Base-by-base conservation (phyloP, 2,797 vertebrate genomes). In the Bovichtus diacanthus region DNA sequence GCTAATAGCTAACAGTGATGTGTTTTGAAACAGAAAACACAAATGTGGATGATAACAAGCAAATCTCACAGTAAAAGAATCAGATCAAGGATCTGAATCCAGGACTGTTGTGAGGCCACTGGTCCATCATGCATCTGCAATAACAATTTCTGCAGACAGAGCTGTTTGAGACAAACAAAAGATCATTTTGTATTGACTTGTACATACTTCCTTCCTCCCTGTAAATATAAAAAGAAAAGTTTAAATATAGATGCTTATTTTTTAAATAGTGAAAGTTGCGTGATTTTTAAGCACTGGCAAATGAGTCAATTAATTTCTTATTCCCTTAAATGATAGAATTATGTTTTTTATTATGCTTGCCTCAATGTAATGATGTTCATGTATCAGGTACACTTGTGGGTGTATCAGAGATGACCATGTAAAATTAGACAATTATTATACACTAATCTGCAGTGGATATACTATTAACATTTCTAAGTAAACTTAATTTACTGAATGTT, bases 171-270 rank as follows among this genome's bases (percentile, higher is more conserved):
- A 61, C 4, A 21, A 64, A 61, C 4, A 21, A 64, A 67, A 64
- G n/a, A 76, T 41, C 43, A 41, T 76, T 50, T 74, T 79, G 46
- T 72, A 60, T 73, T 44, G 27, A 84, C 55, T 27, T 91, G 82
- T 87, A 88, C 51, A 88, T 80, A 87, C 65, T 50, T 39, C 15
- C 18, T 44, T 53, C 27, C 43, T 53, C 27, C 19, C 41, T 93
- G 88, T 92, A 89, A 75, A 91, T 93, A 89, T 58, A 62, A 61
- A 29, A 61, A 61, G 56, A 16, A 18, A 25, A 84, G 80, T 72
- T 59, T 2, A 81, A 60, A 69, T 70, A 78, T 70, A 82, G 72
- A 63, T 64, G 61, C 71, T 75, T 67, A 58, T 77, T 76, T 80
- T 67, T 55, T 61, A 44, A 65, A 23, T 53, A 39, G 65, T 49